phyloP scores from a whole-genome alignment of 2,797 vertebrate genomes.

The Eulemur rubriventer region DNA sequence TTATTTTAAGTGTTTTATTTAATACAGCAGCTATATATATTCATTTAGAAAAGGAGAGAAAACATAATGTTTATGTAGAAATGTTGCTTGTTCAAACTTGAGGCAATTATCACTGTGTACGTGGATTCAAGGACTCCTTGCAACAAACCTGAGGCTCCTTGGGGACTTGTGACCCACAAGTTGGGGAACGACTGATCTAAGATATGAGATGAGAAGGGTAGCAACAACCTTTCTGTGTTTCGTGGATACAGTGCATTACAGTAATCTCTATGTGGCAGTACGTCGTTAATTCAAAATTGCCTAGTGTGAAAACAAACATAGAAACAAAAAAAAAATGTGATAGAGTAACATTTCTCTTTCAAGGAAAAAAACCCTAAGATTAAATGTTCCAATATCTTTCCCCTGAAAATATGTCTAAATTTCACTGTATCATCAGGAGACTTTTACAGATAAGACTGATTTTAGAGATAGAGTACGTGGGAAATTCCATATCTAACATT shows the following conservation, averaged over 20 bases:
- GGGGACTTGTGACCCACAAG: not conserved
- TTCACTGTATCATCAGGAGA: not conserved
- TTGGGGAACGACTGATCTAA: not conserved
- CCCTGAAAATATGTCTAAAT: not conserved
- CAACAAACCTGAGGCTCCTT: not conserved
- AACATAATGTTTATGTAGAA: not conserved
- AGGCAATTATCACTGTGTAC: not conserved
- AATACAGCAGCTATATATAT: not conserved
- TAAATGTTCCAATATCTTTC: not conserved
- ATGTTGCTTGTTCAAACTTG: not conserved
- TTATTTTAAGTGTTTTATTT: slow-evolving; percentile 19
- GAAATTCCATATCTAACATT: not conserved
- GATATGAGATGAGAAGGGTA: not conserved
- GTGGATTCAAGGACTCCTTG: not conserved
- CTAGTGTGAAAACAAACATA: not conserved
- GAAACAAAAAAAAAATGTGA: not conserved
- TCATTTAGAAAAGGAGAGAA: slow-evolving; percentile 4
- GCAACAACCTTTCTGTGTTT: not conserved
- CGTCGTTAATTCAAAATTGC: not conserved
- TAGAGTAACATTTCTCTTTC: not conserved
- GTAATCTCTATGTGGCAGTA: not conserved
- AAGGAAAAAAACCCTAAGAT: not conserved
- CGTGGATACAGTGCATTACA: not conserved
- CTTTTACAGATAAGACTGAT: not conserved
- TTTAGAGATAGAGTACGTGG: not conserved